These are phyloP conservation scores for Oreochromis grahami DNA, from an alignment of 2,797 vertebrate genomes.

Conservation along the genomic window DNA sequence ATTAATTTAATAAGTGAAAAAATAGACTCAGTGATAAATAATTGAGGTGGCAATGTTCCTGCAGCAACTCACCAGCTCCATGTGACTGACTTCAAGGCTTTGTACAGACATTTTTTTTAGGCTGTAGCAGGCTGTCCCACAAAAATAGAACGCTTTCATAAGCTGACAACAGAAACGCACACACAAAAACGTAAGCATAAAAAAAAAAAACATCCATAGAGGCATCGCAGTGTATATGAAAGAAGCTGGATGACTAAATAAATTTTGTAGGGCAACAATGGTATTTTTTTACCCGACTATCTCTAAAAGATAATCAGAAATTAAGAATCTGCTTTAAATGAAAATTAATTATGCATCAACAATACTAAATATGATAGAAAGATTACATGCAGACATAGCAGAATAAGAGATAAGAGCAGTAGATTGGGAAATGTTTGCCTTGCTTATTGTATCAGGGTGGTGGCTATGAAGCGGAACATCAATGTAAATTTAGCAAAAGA, in stretches of 20 bases:
- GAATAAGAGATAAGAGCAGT: conserved; percentile 48
- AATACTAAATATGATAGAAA: conserved; percentile 66
- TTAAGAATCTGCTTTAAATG: conserved; percentile 67
- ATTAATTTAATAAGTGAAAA: conserved; percentile 75
- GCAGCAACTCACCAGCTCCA: conserved; percentile 36
- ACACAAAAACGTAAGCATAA: conserved; percentile 8
- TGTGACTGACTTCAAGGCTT: conserved; percentile 54
- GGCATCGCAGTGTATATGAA: conserved; percentile 5
- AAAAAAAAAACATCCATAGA: conserved; percentile 36
- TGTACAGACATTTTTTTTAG: conserved; percentile 23
- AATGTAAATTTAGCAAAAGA: conserved; percentile 55
- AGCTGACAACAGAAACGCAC: conserved; percentile 36
- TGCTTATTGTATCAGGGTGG: conserved; percentile 56
- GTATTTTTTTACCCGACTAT: conserved; percentile 2
- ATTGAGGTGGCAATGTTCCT: conserved; percentile 59
- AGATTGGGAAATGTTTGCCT: conserved; percentile 44
- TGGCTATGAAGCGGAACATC: conserved; percentile 59
- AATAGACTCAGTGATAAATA: conserved; percentile 69
- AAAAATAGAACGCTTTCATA: conserved; percentile 63
- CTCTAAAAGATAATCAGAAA: conserved; percentile 53
- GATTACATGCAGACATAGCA: conserved; percentile 57
- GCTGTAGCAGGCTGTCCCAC: conserved; percentile 41
- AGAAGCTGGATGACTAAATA: conserved; percentile 19
- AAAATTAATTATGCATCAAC: conserved; percentile 74
- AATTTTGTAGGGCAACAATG: conserved; percentile 40